phyloP scores from a whole-genome alignment of 2,113 vertebrate genomes.

The Triplophysa dalaica region DNA sequence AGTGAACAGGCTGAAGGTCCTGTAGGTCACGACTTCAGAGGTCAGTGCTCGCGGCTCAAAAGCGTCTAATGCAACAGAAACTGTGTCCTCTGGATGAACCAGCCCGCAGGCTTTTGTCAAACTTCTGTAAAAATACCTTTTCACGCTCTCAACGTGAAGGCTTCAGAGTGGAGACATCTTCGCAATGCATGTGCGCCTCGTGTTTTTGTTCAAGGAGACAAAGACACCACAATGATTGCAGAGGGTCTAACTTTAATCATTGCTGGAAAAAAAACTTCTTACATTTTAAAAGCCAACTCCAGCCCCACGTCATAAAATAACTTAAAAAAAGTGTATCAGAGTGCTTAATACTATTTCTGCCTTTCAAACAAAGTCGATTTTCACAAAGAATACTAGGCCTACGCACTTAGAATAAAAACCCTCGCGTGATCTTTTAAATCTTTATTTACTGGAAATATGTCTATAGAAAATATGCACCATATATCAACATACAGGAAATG shows the following conservation, averaged over 20 bases:
- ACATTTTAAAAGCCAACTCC: slow-evolving; percentile 61
- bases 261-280: slow-evolving; percentile 59
- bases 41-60: slow-evolving; percentile 97
- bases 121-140: slow-evolving; percentile 98
- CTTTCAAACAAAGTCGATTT: slow-evolving; percentile 26
- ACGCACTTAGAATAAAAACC: slow-evolving; percentile 40
- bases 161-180: slow-evolving; percentile 85
- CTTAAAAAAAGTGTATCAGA: slow-evolving; percentile 56
- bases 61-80: slow-evolving; percentile 91
- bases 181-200: slow-evolving; percentile 83
- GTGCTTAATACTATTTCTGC: slow-evolving; percentile 50
- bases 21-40: slow-evolving; percentile 98
- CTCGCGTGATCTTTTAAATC: slow-evolving; percentile 39
- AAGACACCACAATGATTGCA: slow-evolving; percentile 88
- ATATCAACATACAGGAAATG: slow-evolving; percentile 52
- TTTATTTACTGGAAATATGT: slow-evolving; percentile 50
- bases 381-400: slow-evolving; percentile 17
- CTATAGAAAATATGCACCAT: slow-evolving; percentile 55
- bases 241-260: slow-evolving; percentile 80
- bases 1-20: slow-evolving; percentile 83
- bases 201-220: slow-evolving; percentile 88
- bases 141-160: slow-evolving; percentile 88
- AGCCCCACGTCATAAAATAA: slow-evolving; percentile 23
- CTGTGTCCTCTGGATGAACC: slow-evolving; percentile 99
- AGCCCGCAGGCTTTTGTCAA: slow-evolving; percentile 91